Evolutionary conservation across 2,888 invertebrate species (phyloP).

Genomic region (Rhopalosiphum nymphaeae): DNA sequence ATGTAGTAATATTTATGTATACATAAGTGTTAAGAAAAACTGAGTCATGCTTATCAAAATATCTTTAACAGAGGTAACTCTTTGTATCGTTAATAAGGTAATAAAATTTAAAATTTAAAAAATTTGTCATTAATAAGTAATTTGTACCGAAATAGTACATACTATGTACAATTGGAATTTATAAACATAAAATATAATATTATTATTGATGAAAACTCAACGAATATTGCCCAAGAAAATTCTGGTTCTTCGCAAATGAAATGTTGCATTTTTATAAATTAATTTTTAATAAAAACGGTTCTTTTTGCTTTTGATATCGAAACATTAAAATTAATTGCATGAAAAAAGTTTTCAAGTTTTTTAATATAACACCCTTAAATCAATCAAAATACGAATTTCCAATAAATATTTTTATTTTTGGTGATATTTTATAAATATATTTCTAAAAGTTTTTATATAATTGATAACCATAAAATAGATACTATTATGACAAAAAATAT

Average conservation of each 20-base stretch:
- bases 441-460: neutral
- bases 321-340: neutral
- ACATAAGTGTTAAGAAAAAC: neutral
- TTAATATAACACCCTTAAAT: neutral
- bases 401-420: neutral
- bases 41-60: neutral
- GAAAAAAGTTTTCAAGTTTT: neutral
- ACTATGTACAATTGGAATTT: neutral
- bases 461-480: neutral
- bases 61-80: neutral
- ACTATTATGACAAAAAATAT: neutral
- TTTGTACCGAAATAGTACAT: neutral
- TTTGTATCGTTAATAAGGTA: neutral
- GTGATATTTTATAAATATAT: neutral
- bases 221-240: neutral
- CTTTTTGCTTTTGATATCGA: neutral
- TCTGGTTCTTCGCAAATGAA: neutral
- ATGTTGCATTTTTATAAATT: neutral
- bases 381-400: neutral
- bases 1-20: too few relatives aligned
- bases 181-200: neutral
- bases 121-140: neutral
- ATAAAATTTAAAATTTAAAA: neutral
- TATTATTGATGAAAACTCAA: neutral
- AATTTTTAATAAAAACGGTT: neutral